Evolutionary conservation across 2,113 vertebrate genomes (phyloP).

Genomic region (Pteropus alecto): DNA sequence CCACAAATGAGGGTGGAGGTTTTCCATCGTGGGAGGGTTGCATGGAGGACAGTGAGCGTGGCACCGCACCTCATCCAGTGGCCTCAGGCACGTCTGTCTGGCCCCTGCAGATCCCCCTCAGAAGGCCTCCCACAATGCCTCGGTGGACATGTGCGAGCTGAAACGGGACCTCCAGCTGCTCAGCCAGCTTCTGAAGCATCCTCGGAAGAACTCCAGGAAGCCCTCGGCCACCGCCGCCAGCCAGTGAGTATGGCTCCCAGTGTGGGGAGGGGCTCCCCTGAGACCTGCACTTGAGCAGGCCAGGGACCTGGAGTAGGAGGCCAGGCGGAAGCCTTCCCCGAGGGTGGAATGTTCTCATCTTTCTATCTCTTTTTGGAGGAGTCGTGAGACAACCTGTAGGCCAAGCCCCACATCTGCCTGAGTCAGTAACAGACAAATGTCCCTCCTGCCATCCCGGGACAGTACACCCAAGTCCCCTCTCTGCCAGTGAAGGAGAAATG

Average conservation of each 20-base stretch:
- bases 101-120: background rate
- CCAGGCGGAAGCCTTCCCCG: accelerated
- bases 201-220: background rate
- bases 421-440: background rate
- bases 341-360: accelerated
- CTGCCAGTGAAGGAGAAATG: background rate
- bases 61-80: accelerated
- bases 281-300: background rate
- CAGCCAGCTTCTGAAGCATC: conserved; percentile 41
- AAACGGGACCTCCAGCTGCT: conserved; percentile 62
- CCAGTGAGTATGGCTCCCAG: conserved; percentile 41
- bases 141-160: conserved; percentile 63
- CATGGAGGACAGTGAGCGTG: background rate
- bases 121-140: conserved; percentile 15
- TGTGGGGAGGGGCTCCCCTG: accelerated
- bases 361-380: background rate
- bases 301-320: background rate
- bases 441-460: background rate
- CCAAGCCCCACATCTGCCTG: background rate
- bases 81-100: background rate
- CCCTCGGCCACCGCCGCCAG: background rate
- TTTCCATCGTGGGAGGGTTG: no score
- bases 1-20: background rate
- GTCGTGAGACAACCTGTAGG: no score
- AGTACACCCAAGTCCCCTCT: background rate